Evolutionary conservation across 2,113 vertebrate species (phyloP).

Genomic region (Hippocampus abdominalis): DNA sequence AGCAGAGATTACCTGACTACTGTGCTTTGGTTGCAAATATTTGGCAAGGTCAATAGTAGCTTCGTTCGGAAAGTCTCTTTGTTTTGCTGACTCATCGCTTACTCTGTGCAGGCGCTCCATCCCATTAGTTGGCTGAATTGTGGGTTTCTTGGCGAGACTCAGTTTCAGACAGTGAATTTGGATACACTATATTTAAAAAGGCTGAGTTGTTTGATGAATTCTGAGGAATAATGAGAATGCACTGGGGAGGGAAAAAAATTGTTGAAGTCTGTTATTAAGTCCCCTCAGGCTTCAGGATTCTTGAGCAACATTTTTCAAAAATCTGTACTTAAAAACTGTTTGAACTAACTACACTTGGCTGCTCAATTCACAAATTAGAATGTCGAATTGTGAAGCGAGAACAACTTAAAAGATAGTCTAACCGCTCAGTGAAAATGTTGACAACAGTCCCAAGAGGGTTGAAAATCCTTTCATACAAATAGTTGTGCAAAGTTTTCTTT

Average conservation of each 20-base stretch:
- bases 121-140: conserved; percentile 38
- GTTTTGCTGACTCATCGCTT: conserved; percentile 42
- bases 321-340: background rate
- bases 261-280: background rate
- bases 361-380: background rate
- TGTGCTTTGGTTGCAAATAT: background rate
- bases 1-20: background rate
- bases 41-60: background rate
- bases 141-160: background rate
- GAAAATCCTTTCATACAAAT: background rate
- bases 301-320: background rate
- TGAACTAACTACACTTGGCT: background rate
- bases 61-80: background rate
- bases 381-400: background rate
- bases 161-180: background rate
- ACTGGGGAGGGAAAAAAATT: background rate
- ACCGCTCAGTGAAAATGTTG: too few relatives aligned
- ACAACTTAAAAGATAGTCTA: background rate
- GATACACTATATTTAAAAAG: background rate
- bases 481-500: background rate
- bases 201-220: background rate
- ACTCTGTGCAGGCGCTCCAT: conserved; percentile 21
- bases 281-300: background rate
- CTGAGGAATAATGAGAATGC: background rate
- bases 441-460: too few relatives aligned